These are phyloP conservation scores for Microcebus griseorufus DNA, from an alignment of 2,113 vertebrate genomes.

Conservation along the genomic window DNA sequence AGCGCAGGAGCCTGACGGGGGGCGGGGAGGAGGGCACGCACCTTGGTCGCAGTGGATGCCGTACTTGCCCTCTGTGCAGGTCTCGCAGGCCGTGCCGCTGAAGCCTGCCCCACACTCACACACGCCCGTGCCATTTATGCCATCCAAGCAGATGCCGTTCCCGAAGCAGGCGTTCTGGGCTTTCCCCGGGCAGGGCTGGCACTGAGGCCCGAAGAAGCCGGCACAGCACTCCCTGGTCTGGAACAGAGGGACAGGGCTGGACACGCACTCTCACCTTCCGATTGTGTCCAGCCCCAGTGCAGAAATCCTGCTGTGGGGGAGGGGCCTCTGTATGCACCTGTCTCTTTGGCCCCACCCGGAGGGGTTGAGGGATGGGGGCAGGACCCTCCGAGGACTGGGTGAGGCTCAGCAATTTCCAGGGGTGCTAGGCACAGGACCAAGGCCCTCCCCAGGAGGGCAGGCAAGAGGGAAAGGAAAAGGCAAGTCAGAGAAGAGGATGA, in stretches of 20 bases:
- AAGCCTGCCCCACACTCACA: constrained; percentile 89
- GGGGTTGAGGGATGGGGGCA: not conserved
- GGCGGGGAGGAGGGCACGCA: constrained; percentile 37
- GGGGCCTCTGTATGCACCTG: rapidly evolving
- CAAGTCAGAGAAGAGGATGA: not conserved
- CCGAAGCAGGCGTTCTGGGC: constrained; percentile 85
- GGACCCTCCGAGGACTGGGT: not conserved
- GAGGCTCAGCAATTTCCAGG: not conserved
- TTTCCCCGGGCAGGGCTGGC: constrained; percentile 91
- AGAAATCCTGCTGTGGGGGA: not conserved
- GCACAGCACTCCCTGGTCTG: constrained; percentile 90
- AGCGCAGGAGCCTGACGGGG: not conserved
- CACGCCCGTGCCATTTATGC: constrained; percentile 87
- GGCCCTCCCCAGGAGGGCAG: rapidly evolving
- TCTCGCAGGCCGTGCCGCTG: constrained; percentile 91
- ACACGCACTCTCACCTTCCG: rapidly evolving
- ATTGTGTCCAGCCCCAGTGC: rapidly evolving
- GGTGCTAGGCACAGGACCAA: not conserved
- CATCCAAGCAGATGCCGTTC: constrained; percentile 91
- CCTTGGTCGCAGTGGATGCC: constrained; percentile 94
- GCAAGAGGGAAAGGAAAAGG: not conserved
- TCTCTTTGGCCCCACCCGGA: not conserved
- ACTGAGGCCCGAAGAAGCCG: constrained; percentile 92
- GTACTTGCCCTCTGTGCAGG: constrained; percentile 87
- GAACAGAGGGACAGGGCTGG: constrained; percentile 40